Conservation (phyloP, 2,797 vertebrate genomes). For the Oryzias dopingdopingensis region DNA sequence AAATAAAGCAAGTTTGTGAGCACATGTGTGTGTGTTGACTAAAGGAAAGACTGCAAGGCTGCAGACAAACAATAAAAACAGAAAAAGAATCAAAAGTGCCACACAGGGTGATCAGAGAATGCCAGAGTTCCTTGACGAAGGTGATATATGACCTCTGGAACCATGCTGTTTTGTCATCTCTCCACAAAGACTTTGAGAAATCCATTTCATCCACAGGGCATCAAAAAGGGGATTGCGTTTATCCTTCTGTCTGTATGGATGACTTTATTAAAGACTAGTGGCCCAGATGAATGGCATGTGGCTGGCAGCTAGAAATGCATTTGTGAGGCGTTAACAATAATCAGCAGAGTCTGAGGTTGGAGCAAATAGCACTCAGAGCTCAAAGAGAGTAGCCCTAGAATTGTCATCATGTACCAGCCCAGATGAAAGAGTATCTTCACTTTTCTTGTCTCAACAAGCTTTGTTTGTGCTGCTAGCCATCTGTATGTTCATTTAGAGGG, state of each 20-base stretch:
- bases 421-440: conserved; percentile 10
- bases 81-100: conserved; percentile 9
- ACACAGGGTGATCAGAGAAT: conserved; percentile 9
- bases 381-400: conserved; percentile 28
- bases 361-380: conserved; percentile 36
- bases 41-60: background rate
- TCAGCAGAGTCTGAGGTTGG: conserved; percentile 41
- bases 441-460: conserved; percentile 36
- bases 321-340: conserved; percentile 64
- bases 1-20: background rate
- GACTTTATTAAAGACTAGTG: conserved; percentile 63
- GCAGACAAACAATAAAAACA: conserved; percentile 22
- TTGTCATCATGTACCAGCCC: conserved; percentile 30
- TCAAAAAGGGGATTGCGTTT: conserved; percentile 62
- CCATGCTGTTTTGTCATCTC: conserved; percentile 35
- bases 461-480: conserved; percentile 1
- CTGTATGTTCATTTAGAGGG: conserved; percentile 6
- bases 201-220: conserved; percentile 43
- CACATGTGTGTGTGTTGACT: background rate
- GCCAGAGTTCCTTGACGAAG: conserved; percentile 3
- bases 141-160: conserved; percentile 29
- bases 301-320: conserved; percentile 56
- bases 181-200: conserved; percentile 32
- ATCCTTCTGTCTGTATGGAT: conserved; percentile 43
- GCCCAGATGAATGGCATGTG: conserved; percentile 51